Percentiles rank a stretch among this genome's conserved stretches.
Conservation (phyloP, 92 coral and sea anemone genomes). For the Zoanthus gigantus region DNA sequence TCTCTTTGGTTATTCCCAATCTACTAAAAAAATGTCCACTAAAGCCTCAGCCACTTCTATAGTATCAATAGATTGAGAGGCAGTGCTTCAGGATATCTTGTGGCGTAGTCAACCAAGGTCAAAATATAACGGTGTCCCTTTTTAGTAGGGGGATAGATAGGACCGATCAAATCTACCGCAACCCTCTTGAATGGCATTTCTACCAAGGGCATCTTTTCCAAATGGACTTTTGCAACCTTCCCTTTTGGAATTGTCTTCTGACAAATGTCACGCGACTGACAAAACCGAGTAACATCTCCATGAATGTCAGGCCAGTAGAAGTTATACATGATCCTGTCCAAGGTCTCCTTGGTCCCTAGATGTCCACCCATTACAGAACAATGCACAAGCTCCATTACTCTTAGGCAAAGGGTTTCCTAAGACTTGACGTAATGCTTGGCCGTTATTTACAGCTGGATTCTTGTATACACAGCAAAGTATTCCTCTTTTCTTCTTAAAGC, state of each 20-base stretch:
- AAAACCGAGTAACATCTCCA: conserved; percentile 36
- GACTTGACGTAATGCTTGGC: conserved; percentile 20
- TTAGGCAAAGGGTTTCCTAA: not conserved
- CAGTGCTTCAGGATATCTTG: conserved; percentile 54
- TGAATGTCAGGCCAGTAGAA: conserved; percentile 59
- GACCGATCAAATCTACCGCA: conserved; percentile 27
- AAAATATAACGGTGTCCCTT: conserved; percentile 48
- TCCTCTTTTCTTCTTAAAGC: conserved; percentile 3
- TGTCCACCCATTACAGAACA: conserved; percentile 46
- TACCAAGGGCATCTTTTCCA: conserved; percentile 36
- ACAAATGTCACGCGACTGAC: conserved; percentile 52
- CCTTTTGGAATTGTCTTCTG: conserved; percentile 54
- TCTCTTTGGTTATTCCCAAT: conserved; percentile 24
- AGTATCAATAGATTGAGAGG: conserved; percentile 50
- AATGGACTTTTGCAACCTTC: conserved; percentile 10
- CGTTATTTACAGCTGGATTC: not conserved
- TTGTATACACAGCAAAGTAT: not conserved
- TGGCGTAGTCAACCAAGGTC: conserved; percentile 47
- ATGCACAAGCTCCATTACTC: conserved; percentile 39
- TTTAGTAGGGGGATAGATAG: conserved; percentile 45
- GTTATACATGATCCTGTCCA: conserved; percentile 13
- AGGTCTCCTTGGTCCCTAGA: conserved; percentile 33
- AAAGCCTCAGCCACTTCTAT: conserved; percentile 53
- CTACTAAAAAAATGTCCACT: conserved; percentile 30
- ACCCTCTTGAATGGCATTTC: conserved; percentile 29